Conservation (phyloP, 2,888 invertebrate genomes). For the Chouioia cunea region DNA sequence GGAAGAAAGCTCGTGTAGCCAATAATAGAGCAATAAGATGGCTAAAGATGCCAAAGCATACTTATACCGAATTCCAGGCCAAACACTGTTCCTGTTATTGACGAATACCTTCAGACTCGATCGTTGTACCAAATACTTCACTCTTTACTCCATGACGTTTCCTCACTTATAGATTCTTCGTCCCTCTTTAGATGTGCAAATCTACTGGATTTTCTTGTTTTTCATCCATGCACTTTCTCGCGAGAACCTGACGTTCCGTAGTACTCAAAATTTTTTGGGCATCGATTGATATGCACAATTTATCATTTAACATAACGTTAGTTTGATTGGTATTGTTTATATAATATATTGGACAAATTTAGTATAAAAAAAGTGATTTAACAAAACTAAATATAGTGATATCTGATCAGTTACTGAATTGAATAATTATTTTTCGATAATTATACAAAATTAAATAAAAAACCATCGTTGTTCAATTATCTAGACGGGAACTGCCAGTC, state of each 20-base stretch:
- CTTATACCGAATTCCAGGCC: slow-evolving; percentile 61
- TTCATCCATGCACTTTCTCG: not conserved
- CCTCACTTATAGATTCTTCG: slow-evolving; percentile 8
- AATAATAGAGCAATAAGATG: slow-evolving; percentile 58
- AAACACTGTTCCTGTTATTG: slow-evolving; percentile 57
- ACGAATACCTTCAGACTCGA: slow-evolving; percentile 49
- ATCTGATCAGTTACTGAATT: too few species aligned
- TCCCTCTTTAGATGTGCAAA: slow-evolving; percentile 24
- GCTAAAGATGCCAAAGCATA: slow-evolving; percentile 57
- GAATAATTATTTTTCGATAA: too few species aligned
- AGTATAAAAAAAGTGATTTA: too few species aligned
- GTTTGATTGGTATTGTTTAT: too few species aligned
- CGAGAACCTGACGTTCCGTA: not conserved
- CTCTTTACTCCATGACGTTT: not conserved
- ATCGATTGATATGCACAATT: too few species aligned
- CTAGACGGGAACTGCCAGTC: too few species aligned
- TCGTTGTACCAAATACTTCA: not conserved
- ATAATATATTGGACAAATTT: too few species aligned
- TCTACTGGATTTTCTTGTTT: slow-evolving; percentile 16
- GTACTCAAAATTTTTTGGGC: too few species aligned
- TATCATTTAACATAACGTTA: too few species aligned
- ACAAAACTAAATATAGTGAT: too few species aligned
- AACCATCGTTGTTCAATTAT: too few species aligned
- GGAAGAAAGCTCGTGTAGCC: slow-evolving; percentile 47
- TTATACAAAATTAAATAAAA: too few species aligned